These are phyloP conservation scores for Scortum barcoo DNA, from an alignment of 2,113 vertebrate genomes.

Conservation along the genomic window DNA sequence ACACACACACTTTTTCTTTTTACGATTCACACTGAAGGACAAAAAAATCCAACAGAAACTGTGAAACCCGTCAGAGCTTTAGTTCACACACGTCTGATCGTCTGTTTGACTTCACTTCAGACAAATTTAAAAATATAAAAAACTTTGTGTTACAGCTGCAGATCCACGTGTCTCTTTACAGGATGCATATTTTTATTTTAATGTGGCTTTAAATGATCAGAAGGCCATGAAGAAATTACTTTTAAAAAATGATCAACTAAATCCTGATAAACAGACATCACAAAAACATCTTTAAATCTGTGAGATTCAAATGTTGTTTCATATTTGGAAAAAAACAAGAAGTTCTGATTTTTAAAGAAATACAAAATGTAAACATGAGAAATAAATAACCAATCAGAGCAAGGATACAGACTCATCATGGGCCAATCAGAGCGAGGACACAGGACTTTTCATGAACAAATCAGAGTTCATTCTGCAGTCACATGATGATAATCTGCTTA, in stretches of 20 bases:
- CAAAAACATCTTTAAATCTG: conserved; percentile 89
- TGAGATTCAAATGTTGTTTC: conserved; percentile 91
- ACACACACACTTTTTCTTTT: not conserved
- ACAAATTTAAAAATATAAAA: conserved; percentile 23
- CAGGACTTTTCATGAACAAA: not conserved
- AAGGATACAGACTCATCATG: not conserved
- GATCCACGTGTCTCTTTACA: not conserved
- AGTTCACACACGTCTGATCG: conserved; percentile 5
- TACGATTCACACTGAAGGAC: not conserved
- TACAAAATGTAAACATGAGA: conserved; percentile 99
- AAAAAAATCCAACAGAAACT: not conserved
- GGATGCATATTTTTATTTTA: conserved; percentile 25
- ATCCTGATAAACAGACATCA: conserved; percentile 70
- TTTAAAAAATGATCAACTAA: conserved; percentile 88
- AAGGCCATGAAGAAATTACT: conserved; percentile 56
- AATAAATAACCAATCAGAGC: conserved; percentile 94
- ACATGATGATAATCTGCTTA: conserved; percentile 24
- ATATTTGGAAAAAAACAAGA: conserved; percentile 86
- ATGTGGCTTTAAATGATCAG: conserved; percentile 88
- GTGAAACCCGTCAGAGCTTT: not conserved
- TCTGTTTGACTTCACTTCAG: not conserved
- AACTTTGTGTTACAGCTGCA: not conserved
- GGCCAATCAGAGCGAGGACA: not conserved
- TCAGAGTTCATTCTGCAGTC: conserved; percentile 30
- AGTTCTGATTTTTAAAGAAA: conserved; percentile 74